Percentiles rank a stretch among this genome's conserved stretches.
Evolutionary conservation across 1,140 invertebrate species (phyloP).

Genomic region (Lordiphosa collinella): DNA sequence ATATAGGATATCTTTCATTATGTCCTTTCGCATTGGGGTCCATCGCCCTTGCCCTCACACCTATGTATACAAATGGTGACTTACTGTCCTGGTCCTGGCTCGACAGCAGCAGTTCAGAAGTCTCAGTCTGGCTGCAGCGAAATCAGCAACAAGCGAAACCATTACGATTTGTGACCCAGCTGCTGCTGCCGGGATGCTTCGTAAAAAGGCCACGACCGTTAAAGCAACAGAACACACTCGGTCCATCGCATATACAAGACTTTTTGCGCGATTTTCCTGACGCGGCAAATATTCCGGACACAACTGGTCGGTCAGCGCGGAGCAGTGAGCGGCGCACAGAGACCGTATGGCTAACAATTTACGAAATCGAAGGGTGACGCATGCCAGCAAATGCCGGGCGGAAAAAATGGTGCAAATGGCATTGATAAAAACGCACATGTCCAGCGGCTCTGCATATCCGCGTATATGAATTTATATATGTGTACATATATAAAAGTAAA

Average conservation of each 20-base stretch:
- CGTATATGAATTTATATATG: not conserved
- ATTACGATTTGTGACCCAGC: constrained; percentile 3
- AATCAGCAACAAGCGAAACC: not conserved
- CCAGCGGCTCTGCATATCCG: too few relatives aligned
- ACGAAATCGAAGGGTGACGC: constrained; percentile 8
- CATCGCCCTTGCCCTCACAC: too few relatives aligned
- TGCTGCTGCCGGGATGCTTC: constrained; percentile 8
- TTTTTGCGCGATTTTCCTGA: constrained; percentile 13
- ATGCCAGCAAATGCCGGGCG: not conserved
- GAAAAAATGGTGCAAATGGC: constrained; percentile 7
- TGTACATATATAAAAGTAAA: not conserved
- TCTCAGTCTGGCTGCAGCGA: not conserved
- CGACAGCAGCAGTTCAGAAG: not conserved
- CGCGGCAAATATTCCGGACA: constrained; percentile 6
- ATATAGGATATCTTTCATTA: too few relatives aligned
- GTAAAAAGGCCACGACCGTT: constrained; percentile 7
- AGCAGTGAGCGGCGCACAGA: not conserved
- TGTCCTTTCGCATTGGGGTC: too few relatives aligned
- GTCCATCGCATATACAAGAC: not conserved
- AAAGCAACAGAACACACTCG: constrained; percentile 2
- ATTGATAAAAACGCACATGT: constrained; percentile 3
- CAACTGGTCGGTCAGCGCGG: constrained; percentile 5
- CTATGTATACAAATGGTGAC: too few relatives aligned
- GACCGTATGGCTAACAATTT: constrained; percentile 8
- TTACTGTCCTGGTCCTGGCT: too few relatives aligned